Evolutionary conservation across 2,113 vertebrate genomes (phyloP).

Genomic region (Macquaria australasica): DNA sequence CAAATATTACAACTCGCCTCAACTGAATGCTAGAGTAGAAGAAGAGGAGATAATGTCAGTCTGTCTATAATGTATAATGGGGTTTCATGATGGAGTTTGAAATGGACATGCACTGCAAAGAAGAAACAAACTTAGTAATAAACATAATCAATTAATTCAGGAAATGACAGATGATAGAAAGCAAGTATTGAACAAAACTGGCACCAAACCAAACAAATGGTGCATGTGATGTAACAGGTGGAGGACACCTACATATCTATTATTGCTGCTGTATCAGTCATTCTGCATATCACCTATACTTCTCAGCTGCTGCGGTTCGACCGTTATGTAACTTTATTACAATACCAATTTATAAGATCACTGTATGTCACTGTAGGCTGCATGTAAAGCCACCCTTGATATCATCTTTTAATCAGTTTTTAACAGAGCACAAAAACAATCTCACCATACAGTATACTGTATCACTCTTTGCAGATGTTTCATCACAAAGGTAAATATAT

Average conservation of each 20-base stretch:
- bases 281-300: background rate
- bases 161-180: slow-evolving; percentile 40
- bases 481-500: background rate
- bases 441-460: background rate
- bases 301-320: background rate
- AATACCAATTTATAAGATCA: background rate
- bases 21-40: slow-evolving; percentile 54
- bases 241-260: slow-evolving; percentile 45
- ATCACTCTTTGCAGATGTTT: background rate
- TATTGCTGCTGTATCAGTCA: slow-evolving; percentile 39
- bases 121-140: slow-evolving; percentile 68
- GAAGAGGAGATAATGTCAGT: slow-evolving; percentile 24
- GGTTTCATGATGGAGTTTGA: slow-evolving; percentile 18
- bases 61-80: slow-evolving; percentile 14
- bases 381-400: background rate
- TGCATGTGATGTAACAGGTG: slow-evolving; percentile 53
- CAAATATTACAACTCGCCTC: slow-evolving; percentile 72
- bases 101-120: slow-evolving; percentile 48
- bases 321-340: background rate
- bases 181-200: slow-evolving; percentile 17
- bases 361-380: background rate
- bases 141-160: slow-evolving; percentile 52
- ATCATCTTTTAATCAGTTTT: background rate
- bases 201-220: slow-evolving; percentile 8
- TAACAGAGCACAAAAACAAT: background rate